Evolutionary conservation across 2,113 vertebrate genomes (phyloP).

Genomic region (Dasyornis broadbenti): DNA sequence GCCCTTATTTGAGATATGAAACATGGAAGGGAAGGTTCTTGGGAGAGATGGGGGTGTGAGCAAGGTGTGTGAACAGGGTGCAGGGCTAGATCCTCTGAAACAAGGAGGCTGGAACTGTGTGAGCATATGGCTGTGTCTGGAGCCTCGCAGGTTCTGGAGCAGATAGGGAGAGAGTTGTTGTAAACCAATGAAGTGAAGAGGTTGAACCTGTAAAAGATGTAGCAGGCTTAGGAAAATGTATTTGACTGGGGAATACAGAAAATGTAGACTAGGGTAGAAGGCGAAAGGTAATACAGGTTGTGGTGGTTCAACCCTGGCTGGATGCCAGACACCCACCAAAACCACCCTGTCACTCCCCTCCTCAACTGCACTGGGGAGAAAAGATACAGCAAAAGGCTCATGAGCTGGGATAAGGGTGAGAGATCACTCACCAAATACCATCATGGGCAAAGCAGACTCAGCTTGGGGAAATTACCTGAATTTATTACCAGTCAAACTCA

Average conservation of each 20-base stretch:
- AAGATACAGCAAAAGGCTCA: background rate
- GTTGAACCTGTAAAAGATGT: background rate
- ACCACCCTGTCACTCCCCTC: background rate
- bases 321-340: background rate
- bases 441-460: background rate
- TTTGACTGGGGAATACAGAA: background rate
- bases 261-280: background rate
- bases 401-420: background rate
- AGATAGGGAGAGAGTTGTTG: background rate
- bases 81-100: background rate
- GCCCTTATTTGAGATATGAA: background rate
- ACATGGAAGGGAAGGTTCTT: background rate
- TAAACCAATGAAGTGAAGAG: background rate
- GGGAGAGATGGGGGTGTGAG: accelerated
- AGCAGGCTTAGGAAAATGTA: background rate
- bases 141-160: background rate
- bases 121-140: background rate
- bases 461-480: background rate
- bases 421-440: background rate
- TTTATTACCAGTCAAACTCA: background rate
- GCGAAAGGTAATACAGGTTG: background rate
- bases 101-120: background rate
- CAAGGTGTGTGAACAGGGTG: background rate
- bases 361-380: background rate
- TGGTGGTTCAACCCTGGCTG: background rate